A percentile compares a stretch with the other conserved stretches of the same genome.
phyloP scores from a whole-genome alignment of 2,797 vertebrate genomes.

The Leptodactylus fallax region DNA sequence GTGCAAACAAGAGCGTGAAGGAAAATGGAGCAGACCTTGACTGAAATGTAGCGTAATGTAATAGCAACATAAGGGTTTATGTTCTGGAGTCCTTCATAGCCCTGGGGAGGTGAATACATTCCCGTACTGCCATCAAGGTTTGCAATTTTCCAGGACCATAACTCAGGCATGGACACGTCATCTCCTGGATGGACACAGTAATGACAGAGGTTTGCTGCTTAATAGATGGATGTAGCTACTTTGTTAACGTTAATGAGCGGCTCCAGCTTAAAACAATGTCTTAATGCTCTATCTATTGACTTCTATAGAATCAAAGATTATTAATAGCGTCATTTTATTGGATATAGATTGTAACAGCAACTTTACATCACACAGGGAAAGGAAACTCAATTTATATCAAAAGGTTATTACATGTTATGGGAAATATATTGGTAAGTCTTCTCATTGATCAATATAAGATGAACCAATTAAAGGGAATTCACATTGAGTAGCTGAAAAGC shows the following conservation, averaged over 20 bases:
- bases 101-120: background rate
- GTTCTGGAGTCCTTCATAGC: background rate
- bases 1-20: background rate
- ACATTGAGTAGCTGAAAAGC: background rate
- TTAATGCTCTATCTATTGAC: constrained; percentile 31
- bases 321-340: constrained; percentile 8
- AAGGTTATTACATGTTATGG: background rate
- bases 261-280: background rate
- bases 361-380: background rate
- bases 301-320: background rate
- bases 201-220: background rate
- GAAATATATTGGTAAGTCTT: background rate
- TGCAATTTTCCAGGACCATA: background rate
- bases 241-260: constrained; percentile 7
- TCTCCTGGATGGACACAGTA: background rate
- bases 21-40: background rate
- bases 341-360: background rate
- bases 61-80: background rate
- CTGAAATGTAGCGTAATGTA: background rate
- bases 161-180: background rate
- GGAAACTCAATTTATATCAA: background rate
- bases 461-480: background rate
- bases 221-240: background rate
- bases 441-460: background rate
- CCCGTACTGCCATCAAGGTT: background rate